Conservation (phyloP, 2,797 vertebrate species). For the Graptemys geographica region DNA sequence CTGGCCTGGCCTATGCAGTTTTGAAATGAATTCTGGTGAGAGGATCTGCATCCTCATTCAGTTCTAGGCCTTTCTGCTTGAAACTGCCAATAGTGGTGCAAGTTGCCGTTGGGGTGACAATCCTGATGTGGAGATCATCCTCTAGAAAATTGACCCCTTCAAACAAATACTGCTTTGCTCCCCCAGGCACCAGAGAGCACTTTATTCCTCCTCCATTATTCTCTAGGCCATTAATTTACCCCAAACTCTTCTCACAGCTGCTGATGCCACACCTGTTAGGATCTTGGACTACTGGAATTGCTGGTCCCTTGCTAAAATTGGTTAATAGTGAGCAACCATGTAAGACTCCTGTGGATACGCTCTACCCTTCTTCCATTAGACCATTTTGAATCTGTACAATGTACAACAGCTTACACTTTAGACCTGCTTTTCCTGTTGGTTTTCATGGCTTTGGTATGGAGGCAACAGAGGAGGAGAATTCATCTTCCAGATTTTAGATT, state of each 20-base stretch:
- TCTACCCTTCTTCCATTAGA: not conserved
- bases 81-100: not conserved
- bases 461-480: not conserved
- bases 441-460: not conserved
- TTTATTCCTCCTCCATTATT: not conserved
- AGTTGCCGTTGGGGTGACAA: not conserved
- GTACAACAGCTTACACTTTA: not conserved
- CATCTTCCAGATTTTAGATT: not conserved
- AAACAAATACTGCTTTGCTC: not conserved
- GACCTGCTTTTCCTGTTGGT: not conserved
- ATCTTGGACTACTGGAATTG: not conserved
- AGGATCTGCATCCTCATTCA: not conserved
- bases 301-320: not conserved
- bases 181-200: not conserved
- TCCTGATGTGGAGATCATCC: not conserved
- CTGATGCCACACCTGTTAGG: not conserved
- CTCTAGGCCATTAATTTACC: not conserved
- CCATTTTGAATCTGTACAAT: not conserved
- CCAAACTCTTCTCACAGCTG: not conserved
- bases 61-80: not conserved
- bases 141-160: not conserved
- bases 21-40: not conserved
- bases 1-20: not conserved
- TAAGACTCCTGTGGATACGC: not conserved
- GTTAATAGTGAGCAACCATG: not conserved